These are phyloP conservation scores for Lycophotia porphyrea DNA, from an alignment of 2,888 invertebrate genomes.

Conservation along the genomic window DNA sequence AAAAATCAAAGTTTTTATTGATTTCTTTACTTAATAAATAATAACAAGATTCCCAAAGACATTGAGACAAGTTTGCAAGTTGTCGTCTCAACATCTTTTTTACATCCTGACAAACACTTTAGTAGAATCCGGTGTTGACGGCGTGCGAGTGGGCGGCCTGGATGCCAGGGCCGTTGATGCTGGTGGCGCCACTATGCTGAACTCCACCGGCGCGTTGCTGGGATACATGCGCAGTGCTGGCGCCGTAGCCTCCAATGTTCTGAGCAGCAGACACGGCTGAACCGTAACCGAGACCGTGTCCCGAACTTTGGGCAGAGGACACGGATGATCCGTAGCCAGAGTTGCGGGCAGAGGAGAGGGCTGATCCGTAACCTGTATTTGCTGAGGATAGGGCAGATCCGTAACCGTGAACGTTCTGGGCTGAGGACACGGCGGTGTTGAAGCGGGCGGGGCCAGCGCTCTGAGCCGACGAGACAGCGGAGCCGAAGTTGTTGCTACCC, in stretches of 20 bases:
- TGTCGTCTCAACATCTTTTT: constrained; percentile 82
- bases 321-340: constrained; percentile 65
- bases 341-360: constrained; percentile 70
- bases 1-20: constrained; percentile 73
- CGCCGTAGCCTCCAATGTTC: constrained; percentile 73
- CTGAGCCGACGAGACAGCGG: constrained; percentile 76
- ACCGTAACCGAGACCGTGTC: constrained; percentile 65
- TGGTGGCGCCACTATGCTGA: constrained; percentile 80
- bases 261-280: constrained; percentile 80
- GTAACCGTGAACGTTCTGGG: constrained; percentile 70
- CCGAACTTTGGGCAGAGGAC: constrained; percentile 76
- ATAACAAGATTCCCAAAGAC: constrained; percentile 68
- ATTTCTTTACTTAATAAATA: constrained; percentile 49
- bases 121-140: constrained; percentile 80
- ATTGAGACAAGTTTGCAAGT: constrained; percentile 79
- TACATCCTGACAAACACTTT: constrained; percentile 50
- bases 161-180: constrained; percentile 79
- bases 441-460: constrained; percentile 62
- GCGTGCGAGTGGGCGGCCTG: constrained; percentile 81
- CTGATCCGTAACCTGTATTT: constrained; percentile 63
- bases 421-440: constrained; percentile 58
- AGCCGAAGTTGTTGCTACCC: constrained; percentile 72
- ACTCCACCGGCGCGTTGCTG: constrained; percentile 74
- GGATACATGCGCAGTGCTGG: constrained; percentile 78
- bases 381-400: constrained; percentile 72